Percentiles rank a stretch among this genome's conserved stretches.
These are phyloP conservation scores for Lepidochitona cinerea DNA, from an alignment of 2,888 invertebrate species.

Conservation along the genomic window DNA sequence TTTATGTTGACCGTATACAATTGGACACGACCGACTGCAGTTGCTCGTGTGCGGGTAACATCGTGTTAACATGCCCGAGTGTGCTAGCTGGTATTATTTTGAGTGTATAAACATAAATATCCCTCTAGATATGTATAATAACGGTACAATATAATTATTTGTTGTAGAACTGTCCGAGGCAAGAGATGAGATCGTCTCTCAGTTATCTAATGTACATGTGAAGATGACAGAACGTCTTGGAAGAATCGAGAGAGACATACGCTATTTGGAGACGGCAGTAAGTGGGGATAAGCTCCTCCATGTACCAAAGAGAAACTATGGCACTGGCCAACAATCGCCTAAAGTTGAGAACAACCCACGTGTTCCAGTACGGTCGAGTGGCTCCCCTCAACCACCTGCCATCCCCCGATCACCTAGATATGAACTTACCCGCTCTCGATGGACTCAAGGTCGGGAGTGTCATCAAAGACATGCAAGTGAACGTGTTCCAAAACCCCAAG, in stretches of 20 bases:
- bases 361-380: no score
- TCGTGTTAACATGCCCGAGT: no score
- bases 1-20: no score
- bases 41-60: no score
- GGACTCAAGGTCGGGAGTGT: neutral
- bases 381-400: no score
- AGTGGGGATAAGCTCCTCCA: neutral
- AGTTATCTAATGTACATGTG: slow-evolving; percentile 29
- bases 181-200: slow-evolving; percentile 34
- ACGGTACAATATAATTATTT: no score
- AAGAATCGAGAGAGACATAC: slow-evolving; percentile 22
- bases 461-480: neutral
- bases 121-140: no score
- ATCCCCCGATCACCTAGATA: neutral
- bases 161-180: slow-evolving; percentile 39
- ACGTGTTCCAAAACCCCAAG: neutral
- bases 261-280: slow-evolving; percentile 5
- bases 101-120: no score
- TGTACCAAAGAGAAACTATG: neutral
- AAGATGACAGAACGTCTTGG: slow-evolving; percentile 30
- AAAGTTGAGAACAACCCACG: neutral
- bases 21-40: no score
- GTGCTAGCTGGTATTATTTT: no score
- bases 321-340: neutral
- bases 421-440: neutral